Percentiles rank a stretch among this genome's conserved stretches.
Evolutionary conservation across 2,113 vertebrate species (phyloP).

Genomic region (Chelonoidis abingdonii): DNA sequence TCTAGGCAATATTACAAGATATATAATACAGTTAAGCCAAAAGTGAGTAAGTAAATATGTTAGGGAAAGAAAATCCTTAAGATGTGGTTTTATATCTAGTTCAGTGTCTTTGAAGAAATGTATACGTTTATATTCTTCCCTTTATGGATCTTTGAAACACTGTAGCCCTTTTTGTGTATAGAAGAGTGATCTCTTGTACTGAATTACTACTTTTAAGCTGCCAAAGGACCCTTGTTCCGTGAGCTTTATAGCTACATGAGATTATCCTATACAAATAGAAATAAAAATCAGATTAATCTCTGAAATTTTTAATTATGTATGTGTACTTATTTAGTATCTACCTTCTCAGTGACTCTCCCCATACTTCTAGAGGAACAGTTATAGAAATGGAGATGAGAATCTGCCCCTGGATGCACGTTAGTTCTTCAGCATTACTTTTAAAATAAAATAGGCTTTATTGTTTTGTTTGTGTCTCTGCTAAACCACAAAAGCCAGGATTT

Average conservation of each 20-base stretch:
- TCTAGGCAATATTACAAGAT: accelerated
- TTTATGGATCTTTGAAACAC: neutral
- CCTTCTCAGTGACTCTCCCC: accelerated
- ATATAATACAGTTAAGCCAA: neutral
- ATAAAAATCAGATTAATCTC: neutral
- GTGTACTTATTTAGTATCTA: accelerated
- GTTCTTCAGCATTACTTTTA: neutral
- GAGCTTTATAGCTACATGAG: neutral
- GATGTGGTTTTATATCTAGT: accelerated
- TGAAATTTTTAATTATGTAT: neutral
- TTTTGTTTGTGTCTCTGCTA: neutral
- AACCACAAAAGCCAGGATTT: neutral
- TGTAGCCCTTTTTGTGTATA: accelerated
- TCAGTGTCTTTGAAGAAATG: neutral
- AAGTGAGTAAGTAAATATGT: accelerated
- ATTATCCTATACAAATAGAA: neutral
- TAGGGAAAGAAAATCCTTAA: neutral
- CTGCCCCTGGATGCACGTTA: neutral
- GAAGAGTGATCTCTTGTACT: neutral
- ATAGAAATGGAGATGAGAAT: neutral
- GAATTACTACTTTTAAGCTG: accelerated
- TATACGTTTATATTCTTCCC: accelerated
- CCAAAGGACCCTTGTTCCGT: neutral
- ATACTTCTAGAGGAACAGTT: neutral
- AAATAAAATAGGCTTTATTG: neutral